Percentiles rank a stretch among this genome's conserved stretches.
phyloP scores from a whole-genome alignment of 2,888 invertebrate genomes.

The Tipula helvola region DNA sequence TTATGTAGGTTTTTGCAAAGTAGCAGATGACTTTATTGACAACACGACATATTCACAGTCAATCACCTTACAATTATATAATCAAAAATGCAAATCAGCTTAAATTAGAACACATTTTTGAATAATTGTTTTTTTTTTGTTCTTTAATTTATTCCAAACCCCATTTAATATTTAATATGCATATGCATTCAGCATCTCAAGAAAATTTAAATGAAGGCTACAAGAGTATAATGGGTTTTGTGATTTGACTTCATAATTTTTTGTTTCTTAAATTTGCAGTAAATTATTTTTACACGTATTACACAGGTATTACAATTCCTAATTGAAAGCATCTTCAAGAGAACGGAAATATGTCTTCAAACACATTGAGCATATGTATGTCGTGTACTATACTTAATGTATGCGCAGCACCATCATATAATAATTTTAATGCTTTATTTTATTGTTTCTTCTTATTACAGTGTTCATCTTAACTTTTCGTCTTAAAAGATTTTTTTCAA shows the following conservation, averaged over 20 bases:
- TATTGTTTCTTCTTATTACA: not conserved
- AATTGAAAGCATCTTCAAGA: not conserved
- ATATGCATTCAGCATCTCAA: not conserved
- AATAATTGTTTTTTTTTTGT: not conserved
- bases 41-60: too few relatives aligned
- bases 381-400: not conserved
- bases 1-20: too few relatives aligned
- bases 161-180: not conserved
- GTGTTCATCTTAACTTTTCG: not conserved
- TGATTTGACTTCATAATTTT: not conserved
- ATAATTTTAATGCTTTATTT: not conserved
- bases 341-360: not conserved
- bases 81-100: not conserved
- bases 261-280: not conserved
- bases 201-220: not conserved
- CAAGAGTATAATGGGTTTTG: not conserved
- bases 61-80: too few relatives aligned
- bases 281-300: not conserved
- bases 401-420: not conserved
- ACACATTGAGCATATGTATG: not conserved
- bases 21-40: too few relatives aligned
- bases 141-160: not conserved
- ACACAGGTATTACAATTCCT: not conserved
- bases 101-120: not conserved
- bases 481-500: not conserved